phyloP scores from a whole-genome alignment of 1,140 invertebrate species.

The Vanessa tameamea region DNA sequence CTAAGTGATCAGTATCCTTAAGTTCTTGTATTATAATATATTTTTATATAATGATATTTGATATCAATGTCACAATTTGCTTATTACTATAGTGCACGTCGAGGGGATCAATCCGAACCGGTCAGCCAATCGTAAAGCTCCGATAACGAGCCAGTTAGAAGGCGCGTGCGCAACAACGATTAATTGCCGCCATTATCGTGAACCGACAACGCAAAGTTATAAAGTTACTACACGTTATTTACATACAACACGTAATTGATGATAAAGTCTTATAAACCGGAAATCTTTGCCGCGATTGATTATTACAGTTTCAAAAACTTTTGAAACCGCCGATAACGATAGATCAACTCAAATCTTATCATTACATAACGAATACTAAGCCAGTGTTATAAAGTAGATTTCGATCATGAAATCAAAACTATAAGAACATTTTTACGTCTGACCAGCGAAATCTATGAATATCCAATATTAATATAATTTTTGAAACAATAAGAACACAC shows the following conservation, averaged over 20 bases:
- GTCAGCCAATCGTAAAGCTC: slow-evolving; percentile 43
- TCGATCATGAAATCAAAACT: too few relatives aligned
- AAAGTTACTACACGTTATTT: slow-evolving; percentile 39
- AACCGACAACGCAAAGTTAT: slow-evolving; percentile 40
- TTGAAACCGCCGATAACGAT: too few relatives aligned
- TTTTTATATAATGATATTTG: slow-evolving; percentile 1
- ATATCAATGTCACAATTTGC: slow-evolving; percentile 17
- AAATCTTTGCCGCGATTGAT: slow-evolving; percentile 14
- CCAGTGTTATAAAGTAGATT: too few relatives aligned
- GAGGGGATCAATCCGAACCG: slow-evolving; percentile 22
- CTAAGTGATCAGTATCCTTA: too few relatives aligned
- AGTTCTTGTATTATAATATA: background rate
- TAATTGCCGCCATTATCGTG: slow-evolving; percentile 54
- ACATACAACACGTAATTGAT: slow-evolving; percentile 19
- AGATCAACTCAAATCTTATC: too few relatives aligned
- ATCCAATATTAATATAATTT: too few relatives aligned
- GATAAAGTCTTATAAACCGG: slow-evolving; percentile 17
- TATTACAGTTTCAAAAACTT: background rate
- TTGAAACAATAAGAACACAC: too few relatives aligned
- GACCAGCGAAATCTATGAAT: too few relatives aligned
- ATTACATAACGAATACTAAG: too few relatives aligned
- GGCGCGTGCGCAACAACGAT: slow-evolving; percentile 51
- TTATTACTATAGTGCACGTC: slow-evolving; percentile 9
- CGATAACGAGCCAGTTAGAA: slow-evolving; percentile 52
- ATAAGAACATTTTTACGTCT: too few relatives aligned